Evolutionary conservation across 2,113 vertebrate genomes (phyloP), one percentile per base, ranked within the genome.

Genomic region (Cepphus grylle): DNA sequence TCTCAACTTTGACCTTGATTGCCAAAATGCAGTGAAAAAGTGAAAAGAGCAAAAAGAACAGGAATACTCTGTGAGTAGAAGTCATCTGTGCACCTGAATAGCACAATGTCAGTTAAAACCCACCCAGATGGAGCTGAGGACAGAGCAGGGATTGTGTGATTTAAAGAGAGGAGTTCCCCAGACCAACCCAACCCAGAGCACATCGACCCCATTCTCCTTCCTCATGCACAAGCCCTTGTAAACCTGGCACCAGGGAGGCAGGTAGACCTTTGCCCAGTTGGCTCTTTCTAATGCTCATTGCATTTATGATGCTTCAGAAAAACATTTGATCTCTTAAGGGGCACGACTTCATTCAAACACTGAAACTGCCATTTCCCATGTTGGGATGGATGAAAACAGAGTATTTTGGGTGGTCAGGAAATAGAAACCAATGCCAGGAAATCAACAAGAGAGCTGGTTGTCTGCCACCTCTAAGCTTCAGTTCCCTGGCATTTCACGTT

Each of bases 1-100:
- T 99, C 94, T 99, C 99, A 52, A 99, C 99, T 98, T 99, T 99
- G 88, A 99, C 99, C 99, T 99, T 97, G 58, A 77, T 40, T 52
- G 59, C 40, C 70, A 73, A 90, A 78, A 94, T 86, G 52, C 74
- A 70, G n/a, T 58, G 72, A 61, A 69, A 96, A 94, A 92, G 47
- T 45, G 53, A 83, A 38, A 86, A 97, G 45, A 81, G 43, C 63
- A 92, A 88, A 86, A 73, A 77, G 86, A 93, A 63, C 58, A 93
- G 38, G 80, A 88, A 81, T 71, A 81, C 12, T 42, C 55, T 63
- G 66, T 76, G 67, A 92, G 32, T 38, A 81, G 62, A 85, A 78
- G 15, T 53, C 9, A 72, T 62, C 63, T 94, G 59, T 3, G 6
- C 7, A 11, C 30, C 45, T 67, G 38, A 80, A 67, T 12, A 72